Evolutionary conservation across 2,113 vertebrate species (phyloP), one percentile per base, ranked within the genome.

Genomic region (Anoplopoma fimbria): DNA sequence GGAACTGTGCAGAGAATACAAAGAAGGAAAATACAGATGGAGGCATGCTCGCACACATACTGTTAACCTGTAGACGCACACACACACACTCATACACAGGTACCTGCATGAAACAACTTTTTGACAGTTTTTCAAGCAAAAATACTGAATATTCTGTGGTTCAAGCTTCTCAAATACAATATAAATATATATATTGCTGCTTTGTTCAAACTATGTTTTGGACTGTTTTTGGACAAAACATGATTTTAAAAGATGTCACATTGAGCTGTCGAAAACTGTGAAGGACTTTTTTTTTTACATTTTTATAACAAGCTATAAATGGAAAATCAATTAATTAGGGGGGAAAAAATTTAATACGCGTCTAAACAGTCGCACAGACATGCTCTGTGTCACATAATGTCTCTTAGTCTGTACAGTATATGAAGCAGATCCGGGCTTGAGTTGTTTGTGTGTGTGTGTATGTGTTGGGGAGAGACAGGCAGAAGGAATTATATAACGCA

Each of bases 401-500:
- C 42, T 36, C 29, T 68, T 79, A 57, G 47, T 51, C 17, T 49
- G 45, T 21, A 19, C 47, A 9, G 53, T 42, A 57, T 17, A 40
- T 61, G 33, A 60, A 25, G 71, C 27, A 45, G 34, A 25, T 17
- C 21, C 0, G 0, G 42, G 9, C 23, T 3, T 61, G 63, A n/a
- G n/a, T n/a, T n/a, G n/a, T n/a, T n/a, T 53, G 55, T 72, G 33
- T 63, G 33, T 51, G 23, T 51, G 23, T 51, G 36, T 53, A 8
- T 58, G 42, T 42, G 25, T 53, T 42, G 27, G 29, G 49, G 7
- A 55, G 7, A 55, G 49, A 58, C 62, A n/a, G 31, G 57, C 19
- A 23, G 62, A 69, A 77, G 23, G 62, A 86, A 63, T 61, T 74
- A 38, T 51, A 57, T 55, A 45, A 62, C 42, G 55, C 53, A 58